A percentile compares a stretch with the other conserved stretches of the same genome.
Evolutionary conservation across 2,113 vertebrate genomes (phyloP).

Genomic region (western clawed frog (Xenopus tropicalis)): UCB_Xtro_10.0 CM004450.2:28954501-28955000

Average conservation of each 20-base stretch:
- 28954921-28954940: background rate
- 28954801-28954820: background rate
- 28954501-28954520: too few species aligned
- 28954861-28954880: background rate
- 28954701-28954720: background rate
- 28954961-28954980: too few species aligned
- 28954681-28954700: background rate
- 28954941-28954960: too few species aligned
- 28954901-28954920: background rate
- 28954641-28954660: background rate
- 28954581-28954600: background rate
- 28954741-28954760: background rate
- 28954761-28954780: background rate
- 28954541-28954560: background rate
- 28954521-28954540: too few species aligned
- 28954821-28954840: background rate
- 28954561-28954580: background rate
- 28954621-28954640: conserved; percentile 7
- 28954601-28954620: conserved; percentile 13
- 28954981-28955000: too few species aligned
- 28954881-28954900: background rate
- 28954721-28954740: background rate
- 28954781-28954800: background rate
- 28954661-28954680: background rate
- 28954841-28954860: background rate